phyloP scores from a whole-genome alignment of 2,113 vertebrate species.

The Phrynosoma blainvillii region DNA sequence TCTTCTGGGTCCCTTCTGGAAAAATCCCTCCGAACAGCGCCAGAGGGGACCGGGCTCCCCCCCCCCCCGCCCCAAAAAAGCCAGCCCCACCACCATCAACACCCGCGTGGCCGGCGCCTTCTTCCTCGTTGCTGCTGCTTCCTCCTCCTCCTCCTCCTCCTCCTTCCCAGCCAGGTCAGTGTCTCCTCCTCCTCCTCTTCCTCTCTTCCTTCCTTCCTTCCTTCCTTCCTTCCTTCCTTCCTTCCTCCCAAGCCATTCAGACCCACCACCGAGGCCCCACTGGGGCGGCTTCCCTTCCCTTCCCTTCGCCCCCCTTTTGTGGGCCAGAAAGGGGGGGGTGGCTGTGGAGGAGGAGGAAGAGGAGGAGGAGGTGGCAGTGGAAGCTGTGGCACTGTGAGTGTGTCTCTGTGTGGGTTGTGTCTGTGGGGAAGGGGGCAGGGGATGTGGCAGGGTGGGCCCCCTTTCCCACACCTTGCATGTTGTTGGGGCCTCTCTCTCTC shows the following conservation, averaged over 20 bases:
- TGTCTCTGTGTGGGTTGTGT: not conserved
- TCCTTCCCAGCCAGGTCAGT: slow-evolving; percentile 49
- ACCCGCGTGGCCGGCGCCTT: slow-evolving; percentile 71
- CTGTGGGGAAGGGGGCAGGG: not conserved
- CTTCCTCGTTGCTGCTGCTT: slow-evolving; percentile 18
- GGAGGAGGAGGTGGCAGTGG: not conserved
- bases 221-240: not conserved
- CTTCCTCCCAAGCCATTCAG: not conserved
- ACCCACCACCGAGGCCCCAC: not conserved
- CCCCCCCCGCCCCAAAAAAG: not conserved
- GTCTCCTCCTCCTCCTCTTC: slow-evolving; percentile 37
- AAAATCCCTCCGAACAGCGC: no score
- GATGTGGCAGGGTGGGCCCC: not conserved
- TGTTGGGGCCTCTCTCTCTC: no score
- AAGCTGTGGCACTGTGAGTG: no score
- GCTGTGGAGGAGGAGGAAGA: not conserved
- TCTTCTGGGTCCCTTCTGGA: no score
- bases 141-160: slow-evolving; percentile 49
- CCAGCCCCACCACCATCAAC: not conserved
- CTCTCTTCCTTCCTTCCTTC: slow-evolving; percentile 48
- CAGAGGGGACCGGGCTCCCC: slow-evolving; percentile 56
- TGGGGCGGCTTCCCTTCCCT: no score
- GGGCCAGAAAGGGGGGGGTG: not conserved
- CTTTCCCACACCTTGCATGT: no score
- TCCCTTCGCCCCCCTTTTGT: not conserved